Evolutionary conservation across 2,888 invertebrate genomes (phyloP), one percentile per base, ranked within the genome.

Genomic region (Yponomeuta malinellus): DNA sequence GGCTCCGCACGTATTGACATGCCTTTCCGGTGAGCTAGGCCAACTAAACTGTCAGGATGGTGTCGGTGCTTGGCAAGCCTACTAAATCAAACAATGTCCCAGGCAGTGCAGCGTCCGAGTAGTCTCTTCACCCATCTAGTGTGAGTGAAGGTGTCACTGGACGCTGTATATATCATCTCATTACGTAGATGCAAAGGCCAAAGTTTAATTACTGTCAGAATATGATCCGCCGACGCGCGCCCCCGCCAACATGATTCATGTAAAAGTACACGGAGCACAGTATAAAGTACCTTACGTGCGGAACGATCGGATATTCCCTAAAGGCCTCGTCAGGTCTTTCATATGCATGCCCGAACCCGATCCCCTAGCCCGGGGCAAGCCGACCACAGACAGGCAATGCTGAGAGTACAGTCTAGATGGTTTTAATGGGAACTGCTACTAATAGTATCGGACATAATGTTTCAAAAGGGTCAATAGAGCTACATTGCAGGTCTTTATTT

Each of bases 281-380:
- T 65, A 12, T 65, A 65, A 12, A 65, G 12, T 65, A 65, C 31
- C 33, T 65, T 65, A 65, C 65, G 52, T 59, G 52, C 52, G 52
- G 52, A 59, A 59, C 29, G 12, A 65, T 65, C 9, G 10, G 65
- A 65, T 31, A 65, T 33, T 65, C 65, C 65, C 65, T 33, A 33
- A 65, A 65, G 65, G 31, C 31, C 31, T 29, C 31, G 33, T 29
- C 65, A 33, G 65, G 33, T 65, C 65, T 65, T 65, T 65, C 65
- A 65, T 65, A 29, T 29, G 65, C 65, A 65, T 31, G 29, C 65
- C 65, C 31, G 65, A 31, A 31, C 65, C 29, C 52, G 52, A 59
- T 59, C 52, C 52, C 5, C 52, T 59, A 59, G 52, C 52, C 52
- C 52, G 52, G 15, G 52, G 52, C 52, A 15, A 59, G 52, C 52